Percentiles rank a stretch among this genome's conserved stretches.
Evolutionary conservation across 1,140 invertebrate species (phyloP).

Genomic region (Zaprionus taronus): DNA sequence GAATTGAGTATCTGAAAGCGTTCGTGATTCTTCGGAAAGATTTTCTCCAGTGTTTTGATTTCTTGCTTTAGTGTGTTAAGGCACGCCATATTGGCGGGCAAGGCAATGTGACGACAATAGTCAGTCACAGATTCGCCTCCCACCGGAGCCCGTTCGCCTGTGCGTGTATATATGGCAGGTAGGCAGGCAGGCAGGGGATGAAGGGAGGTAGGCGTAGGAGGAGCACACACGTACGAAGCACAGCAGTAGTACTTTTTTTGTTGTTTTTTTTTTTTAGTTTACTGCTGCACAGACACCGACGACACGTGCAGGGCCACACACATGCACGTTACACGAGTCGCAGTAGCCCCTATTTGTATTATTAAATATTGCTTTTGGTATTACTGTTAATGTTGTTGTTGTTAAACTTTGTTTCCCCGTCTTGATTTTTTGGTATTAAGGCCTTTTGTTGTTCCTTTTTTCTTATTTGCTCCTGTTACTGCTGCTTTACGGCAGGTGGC

Average conservation of each 20-base stretch:
- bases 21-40: slow-evolving; percentile 98
- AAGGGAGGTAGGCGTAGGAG: background rate
- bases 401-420: background rate
- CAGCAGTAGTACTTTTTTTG: background rate
- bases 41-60: slow-evolving; percentile 97
- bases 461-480: slow-evolving; percentile 9
- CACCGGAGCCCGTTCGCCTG: slow-evolving; percentile 12
- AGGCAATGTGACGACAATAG: slow-evolving; percentile 56
- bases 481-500: slow-evolving; percentile 50
- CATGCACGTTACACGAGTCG: slow-evolving; percentile 17
- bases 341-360: background rate
- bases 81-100: slow-evolving; percentile 93
- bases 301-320: slow-evolving; percentile 1
- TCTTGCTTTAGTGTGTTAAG: slow-evolving; percentile 98
- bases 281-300: background rate
- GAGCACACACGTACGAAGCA: too few species aligned
- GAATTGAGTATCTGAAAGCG: slow-evolving; percentile 98
- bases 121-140: slow-evolving; percentile 42
- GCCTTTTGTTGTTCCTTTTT: slow-evolving; percentile 26
- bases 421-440: slow-evolving; percentile 8
- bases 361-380: slow-evolving; percentile 27
- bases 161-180: background rate
- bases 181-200: background rate
- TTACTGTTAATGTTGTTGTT: slow-evolving; percentile 15
- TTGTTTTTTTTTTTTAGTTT: background rate